phyloP scores from a whole-genome alignment of 2,888 invertebrate species.

The Saturnia pavonia region DNA sequence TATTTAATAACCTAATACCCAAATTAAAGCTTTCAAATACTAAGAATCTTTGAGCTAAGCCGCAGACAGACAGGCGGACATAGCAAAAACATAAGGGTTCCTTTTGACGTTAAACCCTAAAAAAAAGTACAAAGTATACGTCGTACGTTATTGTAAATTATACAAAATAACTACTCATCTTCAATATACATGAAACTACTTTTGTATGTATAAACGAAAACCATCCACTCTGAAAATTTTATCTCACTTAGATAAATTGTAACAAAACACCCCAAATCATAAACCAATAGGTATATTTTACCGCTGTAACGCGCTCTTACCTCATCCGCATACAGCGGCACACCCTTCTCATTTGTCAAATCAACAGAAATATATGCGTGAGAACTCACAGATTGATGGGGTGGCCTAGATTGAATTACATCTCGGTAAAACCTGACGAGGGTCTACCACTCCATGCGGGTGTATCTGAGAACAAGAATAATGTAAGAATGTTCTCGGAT shows the following conservation, averaged over 20 bases:
- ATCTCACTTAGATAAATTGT: constrained; percentile 17
- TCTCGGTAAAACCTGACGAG: constrained; percentile 77
- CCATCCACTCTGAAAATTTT: not conserved
- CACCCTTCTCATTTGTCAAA: constrained; percentile 82
- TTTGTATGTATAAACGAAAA: not conserved
- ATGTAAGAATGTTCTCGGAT: constrained; percentile 64
- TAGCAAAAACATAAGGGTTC: no score
- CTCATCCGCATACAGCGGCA: constrained; percentile 55
- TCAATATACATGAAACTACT: not conserved
- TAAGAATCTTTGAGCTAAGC: no score
- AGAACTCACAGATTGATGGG: constrained; percentile 80
- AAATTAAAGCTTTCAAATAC: no score
- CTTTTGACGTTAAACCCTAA: no score
- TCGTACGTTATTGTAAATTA: no score
- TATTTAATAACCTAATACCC: no score
- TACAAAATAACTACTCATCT: not conserved
- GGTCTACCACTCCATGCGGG: constrained; percentile 74
- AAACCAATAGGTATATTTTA: constrained; percentile 56
- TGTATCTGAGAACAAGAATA: constrained; percentile 64
- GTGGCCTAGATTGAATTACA: constrained; percentile 80
- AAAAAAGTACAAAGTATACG: no score
- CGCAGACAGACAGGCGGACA: no score
- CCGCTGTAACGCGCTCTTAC: constrained; percentile 48
- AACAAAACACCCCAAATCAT: constrained; percentile 30
- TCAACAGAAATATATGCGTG: constrained; percentile 81